Evolutionary conservation across 2,888 invertebrate genomes (phyloP), one percentile per base, ranked within the genome.

Genomic region (Koerneria pararmatus): DNA sequence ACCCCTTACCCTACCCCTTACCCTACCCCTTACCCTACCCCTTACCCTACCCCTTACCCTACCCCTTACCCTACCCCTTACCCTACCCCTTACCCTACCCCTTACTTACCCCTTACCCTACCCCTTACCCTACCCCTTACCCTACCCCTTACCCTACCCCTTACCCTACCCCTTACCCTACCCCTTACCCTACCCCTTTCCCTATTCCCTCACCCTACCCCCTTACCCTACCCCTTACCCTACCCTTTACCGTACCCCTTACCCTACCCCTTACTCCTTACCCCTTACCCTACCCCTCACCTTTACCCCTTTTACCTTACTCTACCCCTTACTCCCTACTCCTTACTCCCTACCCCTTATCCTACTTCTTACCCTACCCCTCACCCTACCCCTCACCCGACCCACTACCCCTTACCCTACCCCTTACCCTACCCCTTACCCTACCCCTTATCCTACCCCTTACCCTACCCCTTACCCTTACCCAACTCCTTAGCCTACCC

Each of bases 381-480:
- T 58, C 29, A 6, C 56, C 57, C 32, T n/a, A n/a, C n/a, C n/a
- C n/a, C n/a, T n/a, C n/a, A n/a, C n/a, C n/a, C n/a, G n/a, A n/a
- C n/a, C n/a, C n/a, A n/a, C n/a, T n/a, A n/a, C n/a, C n/a, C n/a
- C n/a, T n/a, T n/a, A n/a, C n/a, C n/a, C n/a, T n/a, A n/a, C n/a
- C n/a, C n/a, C n/a, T 6, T 60, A 56, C 46, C 64, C 49, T 35
- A 46, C 65, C 41, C 19, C 54, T 65, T 51, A 32, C 54, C 66
- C n/a, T n/a, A n/a, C n/a, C n/a, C n/a, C n/a, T n/a, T n/a, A n/a
- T n/a, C n/a, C n/a, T n/a, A n/a, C n/a, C 59, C 37, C 68, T 65
- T 65, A 68, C 65, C 68, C 64, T 65, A 65, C 64, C 68, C 68
- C 64, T 68, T 68, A 65, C 22, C 3, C 61, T 22, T 53, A 48